phyloP scores from a whole-genome alignment of 2,888 invertebrate species.

The Lysandra bellargus region DNA sequence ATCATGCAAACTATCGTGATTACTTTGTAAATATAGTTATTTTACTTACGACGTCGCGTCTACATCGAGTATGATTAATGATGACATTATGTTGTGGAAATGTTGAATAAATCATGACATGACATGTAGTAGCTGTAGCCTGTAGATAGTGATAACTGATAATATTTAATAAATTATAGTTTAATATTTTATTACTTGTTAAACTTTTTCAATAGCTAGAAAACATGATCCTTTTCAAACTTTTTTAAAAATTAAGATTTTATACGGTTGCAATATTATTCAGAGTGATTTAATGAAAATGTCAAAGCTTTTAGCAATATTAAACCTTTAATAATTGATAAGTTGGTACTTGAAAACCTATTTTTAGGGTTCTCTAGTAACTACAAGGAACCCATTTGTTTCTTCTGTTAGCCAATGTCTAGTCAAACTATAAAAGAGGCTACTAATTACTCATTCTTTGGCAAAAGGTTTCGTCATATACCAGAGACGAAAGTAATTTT shows the following conservation, averaged over 20 bases:
- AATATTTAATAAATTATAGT: too few relatives aligned
- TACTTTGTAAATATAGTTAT: conserved; percentile 19
- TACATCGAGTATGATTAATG: background rate
- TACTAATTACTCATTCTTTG: background rate
- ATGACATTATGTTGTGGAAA: background rate
- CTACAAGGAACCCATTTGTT: background rate
- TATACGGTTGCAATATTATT: too few relatives aligned
- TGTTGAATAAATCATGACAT: conserved; percentile 14
- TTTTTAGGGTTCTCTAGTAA: background rate
- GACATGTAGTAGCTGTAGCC: background rate
- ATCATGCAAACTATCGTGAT: background rate
- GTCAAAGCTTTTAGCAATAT: background rate
- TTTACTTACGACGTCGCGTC: background rate
- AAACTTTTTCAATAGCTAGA: background rate
- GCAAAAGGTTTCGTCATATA: background rate
- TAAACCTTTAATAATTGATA: background rate
- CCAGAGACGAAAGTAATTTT: background rate
- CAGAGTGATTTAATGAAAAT: background rate
- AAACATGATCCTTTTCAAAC: background rate
- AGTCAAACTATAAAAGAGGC: background rate
- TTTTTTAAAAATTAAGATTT: background rate
- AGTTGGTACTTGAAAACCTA: background rate
- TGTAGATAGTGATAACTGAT: background rate
- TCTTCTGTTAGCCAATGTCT: too few relatives aligned
- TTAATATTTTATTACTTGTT: too few relatives aligned